Evolutionary conservation across 2,797 vertebrate genomes (phyloP).

Genomic region (Centropyge bicolor): DNA sequence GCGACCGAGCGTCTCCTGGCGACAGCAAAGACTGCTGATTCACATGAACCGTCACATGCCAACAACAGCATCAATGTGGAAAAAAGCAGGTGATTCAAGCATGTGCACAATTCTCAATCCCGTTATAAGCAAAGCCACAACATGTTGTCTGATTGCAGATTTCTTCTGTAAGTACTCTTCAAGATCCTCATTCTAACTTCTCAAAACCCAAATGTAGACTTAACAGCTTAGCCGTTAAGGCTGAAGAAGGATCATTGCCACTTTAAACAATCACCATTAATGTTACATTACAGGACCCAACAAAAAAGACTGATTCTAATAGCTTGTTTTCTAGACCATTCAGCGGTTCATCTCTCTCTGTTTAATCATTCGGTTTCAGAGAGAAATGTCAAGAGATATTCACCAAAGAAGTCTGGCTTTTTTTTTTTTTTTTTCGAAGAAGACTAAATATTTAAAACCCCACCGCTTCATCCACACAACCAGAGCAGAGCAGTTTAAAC

Average conservation of each 20-base stretch:
- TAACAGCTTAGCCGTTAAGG: conserved; percentile 14
- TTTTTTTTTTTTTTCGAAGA: conserved; percentile 2
- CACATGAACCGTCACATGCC: conserved; percentile 43
- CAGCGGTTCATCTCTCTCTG: not conserved
- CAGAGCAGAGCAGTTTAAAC: conserved; percentile 25
- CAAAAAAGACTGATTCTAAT: conserved; percentile 50
- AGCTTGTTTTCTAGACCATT: conserved; percentile 25
- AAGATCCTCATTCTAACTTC: conserved; percentile 17
- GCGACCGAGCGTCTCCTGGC: conserved; percentile 40
- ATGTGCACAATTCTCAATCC: conserved; percentile 50
- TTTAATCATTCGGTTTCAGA: conserved; percentile 40
- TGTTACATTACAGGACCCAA: conserved; percentile 34
- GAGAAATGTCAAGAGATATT: conserved; percentile 12
- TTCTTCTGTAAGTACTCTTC: conserved; percentile 19
- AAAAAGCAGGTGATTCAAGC: conserved; percentile 56
- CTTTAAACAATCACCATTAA: conserved; percentile 53
- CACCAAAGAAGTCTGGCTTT: conserved; percentile 11
- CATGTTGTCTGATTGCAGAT: conserved; percentile 40
- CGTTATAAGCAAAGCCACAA: conserved; percentile 28
- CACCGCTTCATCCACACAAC: conserved; percentile 17
- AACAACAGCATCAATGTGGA: conserved; percentile 42
- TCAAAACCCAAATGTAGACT: conserved; percentile 31
- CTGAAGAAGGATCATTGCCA: conserved; percentile 28
- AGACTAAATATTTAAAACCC: conserved; percentile 40
- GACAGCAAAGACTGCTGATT: conserved; percentile 41